These are phyloP conservation scores for Venustaconcha ellipsiformis DNA, from an alignment of 1,140 invertebrate species.

Conservation along the genomic window DNA sequence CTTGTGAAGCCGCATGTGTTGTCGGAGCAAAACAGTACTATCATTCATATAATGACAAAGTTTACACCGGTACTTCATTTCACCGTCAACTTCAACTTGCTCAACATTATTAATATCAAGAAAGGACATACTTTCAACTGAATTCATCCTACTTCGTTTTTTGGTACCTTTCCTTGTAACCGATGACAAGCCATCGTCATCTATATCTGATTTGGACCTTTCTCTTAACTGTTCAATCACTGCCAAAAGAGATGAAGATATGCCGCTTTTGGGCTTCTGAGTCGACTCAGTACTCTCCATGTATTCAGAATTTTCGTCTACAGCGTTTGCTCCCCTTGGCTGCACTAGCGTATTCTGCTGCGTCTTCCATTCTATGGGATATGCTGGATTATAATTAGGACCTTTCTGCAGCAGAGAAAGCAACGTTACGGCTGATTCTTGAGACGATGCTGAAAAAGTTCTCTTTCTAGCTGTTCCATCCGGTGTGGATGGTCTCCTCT, in stretches of 20 bases:
- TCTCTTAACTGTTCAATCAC: conserved; percentile 68
- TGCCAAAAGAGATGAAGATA: conserved; percentile 66
- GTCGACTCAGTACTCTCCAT: too few species aligned
- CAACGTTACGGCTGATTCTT: conserved; percentile 54
- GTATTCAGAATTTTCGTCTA: too few species aligned
- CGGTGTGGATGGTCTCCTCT: too few species aligned
- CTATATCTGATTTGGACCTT: conserved; percentile 57
- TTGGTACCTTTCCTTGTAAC: conserved; percentile 34
- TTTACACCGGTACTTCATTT: conserved; percentile 58
- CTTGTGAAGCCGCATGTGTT: conserved; percentile 67
- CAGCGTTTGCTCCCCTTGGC: background rate
- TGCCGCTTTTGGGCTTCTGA: conserved; percentile 47
- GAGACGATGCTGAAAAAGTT: conserved; percentile 31
- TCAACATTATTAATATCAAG: conserved; percentile 61
- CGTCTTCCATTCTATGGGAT: conserved; percentile 12
- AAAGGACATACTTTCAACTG: conserved; percentile 37
- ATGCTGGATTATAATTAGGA: conserved; percentile 43
- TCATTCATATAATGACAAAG: conserved; percentile 65
- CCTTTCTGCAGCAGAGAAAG: conserved; percentile 54
- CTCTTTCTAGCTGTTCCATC: conserved; percentile 11
- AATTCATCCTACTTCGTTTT: conserved; percentile 38
- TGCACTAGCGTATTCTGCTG: background rate
- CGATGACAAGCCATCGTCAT: conserved; percentile 34
- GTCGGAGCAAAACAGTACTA: conserved; percentile 48
- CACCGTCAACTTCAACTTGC: conserved; percentile 47